phyloP scores from a whole-genome alignment of 2,113 vertebrate genomes.

The Spermophilus dauricus region DNA sequence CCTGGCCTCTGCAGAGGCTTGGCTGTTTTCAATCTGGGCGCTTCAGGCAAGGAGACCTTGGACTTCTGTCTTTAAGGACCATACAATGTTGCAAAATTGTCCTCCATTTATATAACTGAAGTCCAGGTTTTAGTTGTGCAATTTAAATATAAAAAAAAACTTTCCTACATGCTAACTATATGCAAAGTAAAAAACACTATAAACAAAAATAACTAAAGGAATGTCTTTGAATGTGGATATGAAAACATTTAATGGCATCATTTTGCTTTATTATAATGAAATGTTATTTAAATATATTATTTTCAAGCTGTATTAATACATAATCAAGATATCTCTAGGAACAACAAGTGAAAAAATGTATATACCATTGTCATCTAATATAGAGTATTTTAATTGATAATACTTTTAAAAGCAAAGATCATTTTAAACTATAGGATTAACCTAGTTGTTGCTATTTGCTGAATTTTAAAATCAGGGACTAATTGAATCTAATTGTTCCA shows the following conservation, averaged over 20 bases:
- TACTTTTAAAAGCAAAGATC: not conserved
- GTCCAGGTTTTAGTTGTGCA: not conserved
- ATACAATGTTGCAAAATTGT: not conserved
- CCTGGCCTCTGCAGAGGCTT: not conserved
- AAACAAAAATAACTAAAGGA: not conserved
- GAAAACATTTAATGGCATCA: slow-evolving; percentile 30
- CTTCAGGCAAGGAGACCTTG: not conserved
- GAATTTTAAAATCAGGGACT: not conserved
- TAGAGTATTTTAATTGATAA: not conserved
- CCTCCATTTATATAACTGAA: not conserved
- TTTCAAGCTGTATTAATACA: not conserved
- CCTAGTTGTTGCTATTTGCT: not conserved
- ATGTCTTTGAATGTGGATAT: not conserved
- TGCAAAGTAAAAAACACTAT: not conserved
- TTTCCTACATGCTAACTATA: not conserved
- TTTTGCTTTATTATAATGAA: slow-evolving; percentile 34
- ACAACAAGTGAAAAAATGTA: not conserved
- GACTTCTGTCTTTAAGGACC: not conserved
- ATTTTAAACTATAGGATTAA: not conserved
- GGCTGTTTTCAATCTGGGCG: not conserved
- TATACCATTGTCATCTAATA: not conserved
- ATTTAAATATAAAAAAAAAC: not conserved
- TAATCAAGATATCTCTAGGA: not conserved
- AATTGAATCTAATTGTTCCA: slow-evolving; percentile 41
- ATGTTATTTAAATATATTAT: not conserved